Evolutionary conservation across 2,113 vertebrate genomes (phyloP).

Genomic region (Gyps fulvus): DNA sequence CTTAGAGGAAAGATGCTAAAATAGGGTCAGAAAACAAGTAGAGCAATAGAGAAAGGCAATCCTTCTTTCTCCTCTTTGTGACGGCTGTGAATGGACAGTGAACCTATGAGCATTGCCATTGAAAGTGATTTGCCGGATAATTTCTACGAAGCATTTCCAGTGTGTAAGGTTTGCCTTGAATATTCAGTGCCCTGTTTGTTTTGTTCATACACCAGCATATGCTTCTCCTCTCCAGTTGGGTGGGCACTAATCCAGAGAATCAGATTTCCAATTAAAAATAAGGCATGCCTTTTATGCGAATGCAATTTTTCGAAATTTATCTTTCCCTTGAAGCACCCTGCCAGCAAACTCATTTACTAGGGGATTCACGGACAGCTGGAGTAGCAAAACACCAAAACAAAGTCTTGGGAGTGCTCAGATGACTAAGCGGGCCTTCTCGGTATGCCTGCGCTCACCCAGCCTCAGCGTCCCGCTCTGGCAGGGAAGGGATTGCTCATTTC

Average conservation of each 20-base stretch:
- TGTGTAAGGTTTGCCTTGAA: constrained; percentile 8
- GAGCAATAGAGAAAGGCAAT: not conserved
- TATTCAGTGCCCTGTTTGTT: constrained; percentile 42
- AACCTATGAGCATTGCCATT: not conserved
- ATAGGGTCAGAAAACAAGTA: not conserved
- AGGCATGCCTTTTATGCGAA: not conserved
- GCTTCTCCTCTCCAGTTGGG: constrained; percentile 32
- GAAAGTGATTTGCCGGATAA: not conserved
- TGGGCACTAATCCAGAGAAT: constrained; percentile 37
- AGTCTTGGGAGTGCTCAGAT: not conserved
- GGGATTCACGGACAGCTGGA: not conserved
- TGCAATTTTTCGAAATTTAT: not conserved
- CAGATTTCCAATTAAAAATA: constrained; percentile 40
- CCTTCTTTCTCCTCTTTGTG: not conserved
- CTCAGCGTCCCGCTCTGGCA: not conserved
- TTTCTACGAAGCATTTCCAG: not conserved
- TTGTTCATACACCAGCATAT: constrained; percentile 44
- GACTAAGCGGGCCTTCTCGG: not conserved
- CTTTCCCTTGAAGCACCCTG: constrained; percentile 9
- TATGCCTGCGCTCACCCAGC: not conserved
- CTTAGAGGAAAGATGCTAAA: not conserved
- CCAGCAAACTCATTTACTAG: constrained; percentile 31
- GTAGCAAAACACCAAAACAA: constrained; percentile 34
- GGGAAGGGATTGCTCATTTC: not conserved
- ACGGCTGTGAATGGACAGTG: not conserved